Evolutionary conservation across 2,888 invertebrate genomes (phyloP).

Genomic region (Hartigia nigra): DNA sequence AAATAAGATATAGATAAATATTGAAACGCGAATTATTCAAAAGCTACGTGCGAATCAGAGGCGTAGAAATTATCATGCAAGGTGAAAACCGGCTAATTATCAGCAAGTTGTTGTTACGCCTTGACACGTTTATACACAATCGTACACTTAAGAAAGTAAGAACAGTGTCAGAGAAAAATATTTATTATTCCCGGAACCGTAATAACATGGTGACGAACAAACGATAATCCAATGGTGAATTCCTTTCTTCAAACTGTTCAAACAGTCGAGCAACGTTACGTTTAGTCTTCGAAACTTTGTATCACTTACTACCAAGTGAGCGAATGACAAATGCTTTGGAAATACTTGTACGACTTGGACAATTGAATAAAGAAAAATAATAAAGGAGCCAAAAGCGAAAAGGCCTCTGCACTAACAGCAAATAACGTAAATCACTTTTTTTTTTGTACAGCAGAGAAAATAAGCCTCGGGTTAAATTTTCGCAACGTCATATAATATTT

Average conservation of each 20-base stretch:
- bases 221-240: neutral
- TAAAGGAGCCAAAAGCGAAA: neutral
- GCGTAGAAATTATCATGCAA: neutral
- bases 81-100: neutral
- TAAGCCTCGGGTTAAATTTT: neutral
- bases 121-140: neutral
- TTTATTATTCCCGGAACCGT: neutral
- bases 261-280: neutral
- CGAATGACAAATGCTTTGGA: neutral
- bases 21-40: neutral
- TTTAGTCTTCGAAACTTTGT: neutral
- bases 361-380: neutral
- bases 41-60: neutral
- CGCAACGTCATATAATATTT: neutral
- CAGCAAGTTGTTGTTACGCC: neutral
- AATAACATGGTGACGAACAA: neutral
- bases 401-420: neutral
- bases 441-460: neutral
- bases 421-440: neutral
- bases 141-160: neutral
- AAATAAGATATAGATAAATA: neutral
- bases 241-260: neutral
- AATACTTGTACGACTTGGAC: neutral
- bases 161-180: neutral
- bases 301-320: neutral